A percentile compares a stretch with the other conserved stretches of the same genome.
phyloP scores from a whole-genome alignment of 2,888 invertebrate genomes.

The Helobdella robusta region DNA sequence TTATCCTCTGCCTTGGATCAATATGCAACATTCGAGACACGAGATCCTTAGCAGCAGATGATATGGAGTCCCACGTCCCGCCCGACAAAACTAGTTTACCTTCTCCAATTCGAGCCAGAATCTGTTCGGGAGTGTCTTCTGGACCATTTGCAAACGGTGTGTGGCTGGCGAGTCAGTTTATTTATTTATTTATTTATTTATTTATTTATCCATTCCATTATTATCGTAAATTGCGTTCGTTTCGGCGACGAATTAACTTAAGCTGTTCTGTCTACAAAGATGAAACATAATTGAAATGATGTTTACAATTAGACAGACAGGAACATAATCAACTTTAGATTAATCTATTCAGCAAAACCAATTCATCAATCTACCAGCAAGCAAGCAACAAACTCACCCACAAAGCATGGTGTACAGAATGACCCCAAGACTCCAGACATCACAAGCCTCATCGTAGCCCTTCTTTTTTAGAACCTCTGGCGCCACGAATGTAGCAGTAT shows the following conservation, averaged over 20 bases:
- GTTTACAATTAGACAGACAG: no score
- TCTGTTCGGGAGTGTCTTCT: constrained; percentile 71
- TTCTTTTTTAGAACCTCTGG: constrained; percentile 86
- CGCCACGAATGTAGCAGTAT: constrained; percentile 95
- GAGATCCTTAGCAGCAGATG: constrained; percentile 70
- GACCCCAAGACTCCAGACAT: constrained; percentile 96
- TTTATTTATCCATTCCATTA: not conserved
- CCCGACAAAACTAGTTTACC: constrained; percentile 61
- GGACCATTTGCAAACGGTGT: constrained; percentile 64
- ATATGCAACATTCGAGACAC: constrained; percentile 86
- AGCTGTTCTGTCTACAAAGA: no score
- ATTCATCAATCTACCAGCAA: no score
- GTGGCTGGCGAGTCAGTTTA: constrained; percentile 50
- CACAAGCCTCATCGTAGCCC: constrained; percentile 95
- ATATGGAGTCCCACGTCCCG: constrained; percentile 74
- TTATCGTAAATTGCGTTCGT: not conserved
- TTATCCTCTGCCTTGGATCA: constrained; percentile 78
- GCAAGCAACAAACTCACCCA: constrained; percentile 43
- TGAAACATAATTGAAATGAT: not conserved
- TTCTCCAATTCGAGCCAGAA: constrained; percentile 81
- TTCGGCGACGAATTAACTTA: no score
- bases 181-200: not conserved
- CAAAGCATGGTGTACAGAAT: constrained; percentile 72
- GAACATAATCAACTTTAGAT: no score
- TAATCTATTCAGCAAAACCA: no score